phyloP scores from a whole-genome alignment of 2,797 vertebrate species.

The Chaunax sp. region DNA sequence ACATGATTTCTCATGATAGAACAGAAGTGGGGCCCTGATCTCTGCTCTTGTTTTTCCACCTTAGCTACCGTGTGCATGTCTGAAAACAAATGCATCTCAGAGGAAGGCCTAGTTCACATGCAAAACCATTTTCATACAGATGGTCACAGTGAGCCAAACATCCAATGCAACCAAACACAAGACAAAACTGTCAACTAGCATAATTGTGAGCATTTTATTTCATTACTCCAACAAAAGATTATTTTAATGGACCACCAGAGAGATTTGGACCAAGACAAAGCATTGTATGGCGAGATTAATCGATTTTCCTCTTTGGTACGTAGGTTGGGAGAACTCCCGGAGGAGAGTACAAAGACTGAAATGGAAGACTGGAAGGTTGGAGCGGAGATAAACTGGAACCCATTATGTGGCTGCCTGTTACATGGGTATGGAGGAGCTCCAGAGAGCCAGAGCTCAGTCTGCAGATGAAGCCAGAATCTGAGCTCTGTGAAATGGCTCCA shows the following conservation, averaged over 20 bases:
- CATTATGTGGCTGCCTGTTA: slow-evolving; percentile 53
- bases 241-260: slow-evolving; percentile 50
- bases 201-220: slow-evolving; percentile 27
- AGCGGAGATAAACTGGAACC: slow-evolving; percentile 64
- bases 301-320: slow-evolving; percentile 63
- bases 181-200: slow-evolving; percentile 6
- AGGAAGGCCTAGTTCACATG: slow-evolving; percentile 20
- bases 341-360: slow-evolving; percentile 35
- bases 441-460: slow-evolving; percentile 42
- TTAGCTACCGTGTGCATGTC: slow-evolving; percentile 1
- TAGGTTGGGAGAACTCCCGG: slow-evolving; percentile 26
- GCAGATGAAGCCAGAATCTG: slow-evolving; percentile 54
- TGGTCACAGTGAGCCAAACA: background rate
- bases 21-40: background rate
- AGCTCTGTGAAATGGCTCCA: slow-evolving; percentile 57
- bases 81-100: slow-evolving; percentile 21
- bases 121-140: slow-evolving; percentile 25
- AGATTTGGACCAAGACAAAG: slow-evolving; percentile 44
- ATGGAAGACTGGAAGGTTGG: slow-evolving; percentile 47
- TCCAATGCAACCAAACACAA: too few relatives aligned
- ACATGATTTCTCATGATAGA: background rate
- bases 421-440: slow-evolving; percentile 60
- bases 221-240: slow-evolving; percentile 33
- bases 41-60: slow-evolving; percentile 9
- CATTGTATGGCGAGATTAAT: slow-evolving; percentile 49